Evolutionary conservation across 2,888 invertebrate species (phyloP).

Genomic region (Anaspis maculata): DNA sequence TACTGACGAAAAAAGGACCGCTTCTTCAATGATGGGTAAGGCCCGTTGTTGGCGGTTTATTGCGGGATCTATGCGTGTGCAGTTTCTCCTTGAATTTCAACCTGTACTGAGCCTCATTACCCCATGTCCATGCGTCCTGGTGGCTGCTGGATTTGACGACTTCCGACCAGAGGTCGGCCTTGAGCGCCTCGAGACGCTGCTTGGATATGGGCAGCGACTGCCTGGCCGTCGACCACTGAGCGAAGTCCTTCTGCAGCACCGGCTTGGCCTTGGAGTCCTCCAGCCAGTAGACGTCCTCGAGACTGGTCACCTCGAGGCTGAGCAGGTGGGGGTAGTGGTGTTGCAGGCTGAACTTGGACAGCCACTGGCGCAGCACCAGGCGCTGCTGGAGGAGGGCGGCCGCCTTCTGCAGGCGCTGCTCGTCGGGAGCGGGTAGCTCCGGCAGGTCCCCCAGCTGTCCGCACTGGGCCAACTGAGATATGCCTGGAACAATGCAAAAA

Average conservation of each 20-base stretch:
- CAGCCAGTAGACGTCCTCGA: conserved; percentile 82
- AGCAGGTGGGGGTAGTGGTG: conserved; percentile 66
- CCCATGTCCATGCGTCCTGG: conserved; percentile 87
- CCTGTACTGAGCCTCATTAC: too few species aligned
- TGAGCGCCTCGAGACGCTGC: conserved; percentile 66
- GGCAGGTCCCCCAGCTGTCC: conserved; percentile 71
- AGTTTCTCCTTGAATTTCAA: too few species aligned
- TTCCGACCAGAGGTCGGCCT: conserved; percentile 77
- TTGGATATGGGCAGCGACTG: conserved; percentile 77
- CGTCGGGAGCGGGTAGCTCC: conserved; percentile 76
- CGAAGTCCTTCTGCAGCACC: conserved; percentile 67
- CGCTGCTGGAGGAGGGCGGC: conserved; percentile 75
- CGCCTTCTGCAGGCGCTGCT: conserved; percentile 73
- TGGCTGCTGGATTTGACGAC: conserved; percentile 80
- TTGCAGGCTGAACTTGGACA: conserved; percentile 64
- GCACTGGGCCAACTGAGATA: conserved; percentile 75
- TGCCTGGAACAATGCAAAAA: conserved; percentile 49
- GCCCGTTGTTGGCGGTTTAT: too few species aligned
- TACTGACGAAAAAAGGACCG: too few species aligned
- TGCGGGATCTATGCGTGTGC: too few species aligned
- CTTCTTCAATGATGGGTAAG: too few species aligned
- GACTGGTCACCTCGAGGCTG: conserved; percentile 72
- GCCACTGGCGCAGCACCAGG: conserved; percentile 78
- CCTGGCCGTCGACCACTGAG: conserved; percentile 69
- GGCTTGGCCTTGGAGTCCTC: conserved; percentile 73